phyloP scores from a whole-genome alignment of 2,888 invertebrate genomes.

The Alcis repandata region DNA sequence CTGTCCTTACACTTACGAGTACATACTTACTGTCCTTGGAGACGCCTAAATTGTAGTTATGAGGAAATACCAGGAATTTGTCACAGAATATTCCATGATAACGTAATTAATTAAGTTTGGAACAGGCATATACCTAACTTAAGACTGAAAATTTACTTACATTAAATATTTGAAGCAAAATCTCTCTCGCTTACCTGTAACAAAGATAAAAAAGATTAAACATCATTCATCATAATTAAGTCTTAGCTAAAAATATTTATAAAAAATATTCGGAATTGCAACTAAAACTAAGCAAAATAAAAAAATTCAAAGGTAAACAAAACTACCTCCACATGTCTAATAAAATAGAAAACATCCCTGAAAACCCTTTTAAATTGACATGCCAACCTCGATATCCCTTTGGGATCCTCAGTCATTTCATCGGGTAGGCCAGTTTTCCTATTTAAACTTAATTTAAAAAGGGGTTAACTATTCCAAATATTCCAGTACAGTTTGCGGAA shows the following conservation, averaged over 20 bases:
- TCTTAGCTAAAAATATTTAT: not conserved
- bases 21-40: slow-evolving; percentile 12
- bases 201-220: slow-evolving; percentile 38
- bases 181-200: slow-evolving; percentile 65
- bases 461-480: slow-evolving; percentile 31
- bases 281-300: not conserved
- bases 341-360: slow-evolving; percentile 31
- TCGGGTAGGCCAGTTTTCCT: slow-evolving; percentile 29
- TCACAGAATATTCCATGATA: too few species aligned
- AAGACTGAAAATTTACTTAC: slow-evolving; percentile 44
- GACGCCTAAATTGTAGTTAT: slow-evolving; percentile 12
- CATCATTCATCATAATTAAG: not conserved
- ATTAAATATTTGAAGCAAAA: slow-evolving; percentile 19
- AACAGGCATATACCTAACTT: too few species aligned
- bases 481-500: slow-evolving; percentile 26
- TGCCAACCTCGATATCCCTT: slow-evolving; percentile 34
- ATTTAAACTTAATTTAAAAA: slow-evolving; percentile 39
- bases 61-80: too few species aligned
- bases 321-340: slow-evolving; percentile 14
- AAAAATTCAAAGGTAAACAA: slow-evolving; percentile 10
- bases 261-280: too few species aligned
- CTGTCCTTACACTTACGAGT: slow-evolving; percentile 4
- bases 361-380: slow-evolving; percentile 36
- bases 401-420: slow-evolving; percentile 34
- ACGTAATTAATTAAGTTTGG: too few species aligned